Conservation (phyloP, 1,140 invertebrate genomes). For the Zaprionus nigranus region DNA sequence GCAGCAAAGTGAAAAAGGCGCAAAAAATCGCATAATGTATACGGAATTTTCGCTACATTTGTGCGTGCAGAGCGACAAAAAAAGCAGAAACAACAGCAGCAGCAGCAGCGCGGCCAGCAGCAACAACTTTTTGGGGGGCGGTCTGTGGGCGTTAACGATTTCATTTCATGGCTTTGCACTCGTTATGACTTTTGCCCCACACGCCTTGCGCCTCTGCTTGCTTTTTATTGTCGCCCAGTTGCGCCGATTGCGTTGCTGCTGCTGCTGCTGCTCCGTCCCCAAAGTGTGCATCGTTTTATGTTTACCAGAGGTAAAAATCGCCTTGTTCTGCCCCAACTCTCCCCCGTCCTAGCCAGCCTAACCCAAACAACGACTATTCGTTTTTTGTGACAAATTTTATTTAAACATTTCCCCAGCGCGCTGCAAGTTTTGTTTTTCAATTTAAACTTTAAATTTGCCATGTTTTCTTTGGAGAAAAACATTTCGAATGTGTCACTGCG, state of each 20-base stretch:
- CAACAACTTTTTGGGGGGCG: conserved; percentile 10
- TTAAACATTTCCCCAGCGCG: conserved; percentile 41
- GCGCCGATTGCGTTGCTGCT: conserved; percentile 32
- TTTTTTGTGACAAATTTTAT: conserved; percentile 59
- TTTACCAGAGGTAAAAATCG: conserved; percentile 72
- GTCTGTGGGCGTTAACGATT: conserved; percentile 68
- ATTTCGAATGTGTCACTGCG: conserved; percentile 57
- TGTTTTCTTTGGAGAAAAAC: conserved; percentile 53
- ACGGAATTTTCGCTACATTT: conserved; percentile 50
- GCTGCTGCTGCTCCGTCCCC: conserved; percentile 50
- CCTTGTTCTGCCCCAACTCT: neutral
- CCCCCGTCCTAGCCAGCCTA: neutral
- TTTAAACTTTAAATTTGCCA: conserved; percentile 77
- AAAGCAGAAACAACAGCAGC: neutral
- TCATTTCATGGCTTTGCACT: conserved; percentile 83
- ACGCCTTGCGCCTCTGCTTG: conserved; percentile 35
- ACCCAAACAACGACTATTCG: neutral
- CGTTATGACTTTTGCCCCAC: conserved; percentile 76
- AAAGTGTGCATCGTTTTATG: conserved; percentile 80
- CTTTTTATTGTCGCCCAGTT: conserved; percentile 80
- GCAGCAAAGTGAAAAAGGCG: conserved; percentile 25
- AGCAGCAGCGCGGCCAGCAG: neutral
- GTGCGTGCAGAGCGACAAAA: conserved; percentile 31
- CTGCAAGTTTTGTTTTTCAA: conserved; percentile 65
- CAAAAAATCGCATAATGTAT: conserved; percentile 62